phyloP scores from a whole-genome alignment of 2,113 vertebrate genomes.

The Peromyscus leucopus region DNA sequence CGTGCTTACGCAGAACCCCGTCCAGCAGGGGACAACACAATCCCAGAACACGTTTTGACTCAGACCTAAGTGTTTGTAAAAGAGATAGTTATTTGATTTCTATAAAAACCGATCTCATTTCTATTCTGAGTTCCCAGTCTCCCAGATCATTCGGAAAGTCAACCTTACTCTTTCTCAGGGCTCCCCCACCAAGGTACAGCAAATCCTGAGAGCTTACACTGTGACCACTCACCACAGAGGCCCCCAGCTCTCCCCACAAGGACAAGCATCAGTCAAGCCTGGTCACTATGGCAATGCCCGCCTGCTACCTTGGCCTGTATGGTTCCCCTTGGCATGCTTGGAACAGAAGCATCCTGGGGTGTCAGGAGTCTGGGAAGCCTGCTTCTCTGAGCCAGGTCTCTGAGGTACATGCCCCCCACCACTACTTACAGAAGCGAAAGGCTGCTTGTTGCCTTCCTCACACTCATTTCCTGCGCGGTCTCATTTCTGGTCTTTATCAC shows the following conservation, averaged over 20 bases:
- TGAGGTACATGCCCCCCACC: neutral
- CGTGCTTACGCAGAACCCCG: neutral
- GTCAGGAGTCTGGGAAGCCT: neutral
- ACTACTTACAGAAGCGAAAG: neutral
- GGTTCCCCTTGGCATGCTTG: neutral
- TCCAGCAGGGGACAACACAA: neutral
- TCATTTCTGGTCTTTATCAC: neutral
- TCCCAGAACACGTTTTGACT: neutral
- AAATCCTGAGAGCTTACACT: neutral
- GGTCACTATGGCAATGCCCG: too few species aligned
- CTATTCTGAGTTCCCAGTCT: slow-evolving; percentile 32
- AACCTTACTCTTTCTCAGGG: neutral
- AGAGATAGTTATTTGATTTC: neutral
- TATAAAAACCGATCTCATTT: slow-evolving; percentile 31
- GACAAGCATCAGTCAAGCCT: neutral
- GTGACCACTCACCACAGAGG: neutral
- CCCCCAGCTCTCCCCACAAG: neutral
- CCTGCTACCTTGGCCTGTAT: neutral
- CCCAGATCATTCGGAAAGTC: neutral
- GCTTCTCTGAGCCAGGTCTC: neutral
- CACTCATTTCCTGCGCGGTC: neutral
- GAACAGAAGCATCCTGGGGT: neutral
- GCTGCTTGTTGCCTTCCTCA: neutral
- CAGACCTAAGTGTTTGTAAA: neutral
- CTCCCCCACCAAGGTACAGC: neutral